A percentile compares a stretch with the other conserved stretches of the same genome.
Conservation (phyloP, 2,113 vertebrate species). For the Centropristis striata region DNA sequence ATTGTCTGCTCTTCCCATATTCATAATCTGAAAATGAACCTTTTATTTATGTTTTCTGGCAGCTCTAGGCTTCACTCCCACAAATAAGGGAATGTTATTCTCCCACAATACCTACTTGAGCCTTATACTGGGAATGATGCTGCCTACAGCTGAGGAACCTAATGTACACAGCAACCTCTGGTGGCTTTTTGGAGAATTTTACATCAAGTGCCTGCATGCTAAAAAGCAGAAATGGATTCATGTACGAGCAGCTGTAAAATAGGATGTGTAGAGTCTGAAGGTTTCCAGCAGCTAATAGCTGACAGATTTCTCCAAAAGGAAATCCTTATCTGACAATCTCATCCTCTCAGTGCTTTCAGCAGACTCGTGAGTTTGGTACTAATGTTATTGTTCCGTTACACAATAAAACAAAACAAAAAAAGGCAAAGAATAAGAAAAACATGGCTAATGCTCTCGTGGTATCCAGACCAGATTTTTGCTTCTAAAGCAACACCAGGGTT, state of each 20-base stretch:
- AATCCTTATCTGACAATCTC: slow-evolving; percentile 66
- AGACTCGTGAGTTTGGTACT: slow-evolving; percentile 39
- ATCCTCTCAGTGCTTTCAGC: slow-evolving; percentile 54
- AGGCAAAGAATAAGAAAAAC: slow-evolving; percentile 44
- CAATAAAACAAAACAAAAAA: slow-evolving; percentile 36
- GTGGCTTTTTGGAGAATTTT: slow-evolving; percentile 56
- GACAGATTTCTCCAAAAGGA: slow-evolving; percentile 67
- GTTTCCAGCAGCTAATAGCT: slow-evolving; percentile 63
- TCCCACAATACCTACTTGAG: slow-evolving; percentile 35
- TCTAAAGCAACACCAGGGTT: slow-evolving; percentile 19
- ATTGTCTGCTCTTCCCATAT: slow-evolving; percentile 45
- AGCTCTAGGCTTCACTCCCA: slow-evolving; percentile 26
- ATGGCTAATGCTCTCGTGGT: slow-evolving; percentile 28
- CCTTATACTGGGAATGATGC: slow-evolving; percentile 1
- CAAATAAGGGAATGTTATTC: slow-evolving; percentile 51
- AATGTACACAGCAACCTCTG: slow-evolving; percentile 79
- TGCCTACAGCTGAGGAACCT: background rate
- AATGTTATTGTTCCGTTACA: slow-evolving; percentile 47
- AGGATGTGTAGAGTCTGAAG: slow-evolving; percentile 43
- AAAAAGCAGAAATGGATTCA: slow-evolving; percentile 28
- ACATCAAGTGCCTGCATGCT: background rate
- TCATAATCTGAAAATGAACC: slow-evolving; percentile 42
- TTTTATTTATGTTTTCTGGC: slow-evolving; percentile 52
- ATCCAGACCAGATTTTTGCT: slow-evolving; percentile 38
- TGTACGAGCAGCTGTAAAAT: slow-evolving; percentile 65